Conservation (phyloP, 2,797 vertebrate genomes). For the Eremophila alpestris region DNA sequence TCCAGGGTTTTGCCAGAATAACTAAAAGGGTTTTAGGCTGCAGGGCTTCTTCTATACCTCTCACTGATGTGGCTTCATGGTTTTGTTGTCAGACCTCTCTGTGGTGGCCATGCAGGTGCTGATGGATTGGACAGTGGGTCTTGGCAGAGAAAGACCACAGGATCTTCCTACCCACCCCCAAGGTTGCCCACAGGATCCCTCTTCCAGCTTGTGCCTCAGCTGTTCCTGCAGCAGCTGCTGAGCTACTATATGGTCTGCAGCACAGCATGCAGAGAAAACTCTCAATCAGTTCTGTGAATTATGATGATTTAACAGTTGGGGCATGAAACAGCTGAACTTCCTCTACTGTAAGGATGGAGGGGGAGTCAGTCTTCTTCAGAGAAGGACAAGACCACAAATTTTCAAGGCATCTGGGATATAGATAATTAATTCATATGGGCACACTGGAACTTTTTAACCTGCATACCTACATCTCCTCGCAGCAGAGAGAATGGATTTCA, state of each 20-base stretch:
- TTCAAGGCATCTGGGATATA: neutral
- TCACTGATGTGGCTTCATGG: neutral
- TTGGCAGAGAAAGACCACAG: neutral
- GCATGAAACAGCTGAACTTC: neutral
- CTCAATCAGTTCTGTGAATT: neutral
- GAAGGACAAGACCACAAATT: neutral
- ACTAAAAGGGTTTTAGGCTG: neutral
- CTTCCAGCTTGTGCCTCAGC: neutral
- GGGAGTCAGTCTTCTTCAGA: neutral
- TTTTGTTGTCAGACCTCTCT: neutral
- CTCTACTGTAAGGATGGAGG: neutral
- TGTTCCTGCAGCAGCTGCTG: neutral
- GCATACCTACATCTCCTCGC: neutral
- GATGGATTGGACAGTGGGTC: rapidly evolving
- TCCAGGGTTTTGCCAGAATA: neutral
- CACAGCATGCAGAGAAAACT: neutral
- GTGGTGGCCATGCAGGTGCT: neutral
- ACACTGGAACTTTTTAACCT: neutral
- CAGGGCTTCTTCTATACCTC: neutral
- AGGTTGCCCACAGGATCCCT: neutral
- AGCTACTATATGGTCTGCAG: neutral
- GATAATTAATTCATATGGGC: neutral
- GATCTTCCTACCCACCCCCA: neutral
- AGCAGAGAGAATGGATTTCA: neutral
- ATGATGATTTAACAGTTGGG: neutral